Evolutionary conservation across 2,113 vertebrate species (phyloP).

Genomic region (Clarias macrocephalus): DNA sequence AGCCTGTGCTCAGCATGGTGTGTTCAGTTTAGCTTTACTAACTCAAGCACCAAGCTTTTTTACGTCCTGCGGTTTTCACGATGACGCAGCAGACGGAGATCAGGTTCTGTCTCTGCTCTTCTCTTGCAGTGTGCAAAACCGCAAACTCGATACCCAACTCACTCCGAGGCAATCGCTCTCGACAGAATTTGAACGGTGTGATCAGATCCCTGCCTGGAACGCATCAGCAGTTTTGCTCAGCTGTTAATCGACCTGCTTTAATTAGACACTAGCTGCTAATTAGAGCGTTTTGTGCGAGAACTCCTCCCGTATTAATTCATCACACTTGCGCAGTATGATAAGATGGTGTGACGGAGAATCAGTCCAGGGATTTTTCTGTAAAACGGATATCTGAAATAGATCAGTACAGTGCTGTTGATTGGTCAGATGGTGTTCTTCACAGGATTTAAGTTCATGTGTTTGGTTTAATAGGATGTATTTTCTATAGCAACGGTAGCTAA

Average conservation of each 20-base stretch:
- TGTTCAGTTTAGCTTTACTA: not conserved
- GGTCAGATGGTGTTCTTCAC: not conserved
- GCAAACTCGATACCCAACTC: not conserved
- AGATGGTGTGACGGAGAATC: not conserved
- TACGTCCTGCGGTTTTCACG: not conserved
- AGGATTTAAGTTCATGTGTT: too few relatives aligned
- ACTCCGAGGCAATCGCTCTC: too few relatives aligned
- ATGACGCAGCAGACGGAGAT: not conserved
- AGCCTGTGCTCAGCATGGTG: not conserved
- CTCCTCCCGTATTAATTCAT: not conserved
- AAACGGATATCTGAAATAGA: too few relatives aligned
- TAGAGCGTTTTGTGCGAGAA: not conserved
- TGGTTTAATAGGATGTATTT: too few relatives aligned
- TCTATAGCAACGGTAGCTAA: too few relatives aligned
- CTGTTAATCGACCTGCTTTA: not conserved
- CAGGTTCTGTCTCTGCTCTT: slow-evolving; percentile 14
- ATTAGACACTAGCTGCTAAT: not conserved
- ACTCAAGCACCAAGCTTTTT: not conserved
- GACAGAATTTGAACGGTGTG: too few relatives aligned
- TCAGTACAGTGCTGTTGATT: not conserved
- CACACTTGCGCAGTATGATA: not conserved
- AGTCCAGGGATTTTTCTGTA: not conserved
- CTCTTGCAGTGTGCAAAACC: not conserved
- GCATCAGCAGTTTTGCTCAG: not conserved
- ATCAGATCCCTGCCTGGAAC: not conserved